These are phyloP conservation scores for Nesometra sesokonis DNA, from an alignment of 35 echinoderm and acorn worm genomes.

Conservation along the genomic window DNA sequence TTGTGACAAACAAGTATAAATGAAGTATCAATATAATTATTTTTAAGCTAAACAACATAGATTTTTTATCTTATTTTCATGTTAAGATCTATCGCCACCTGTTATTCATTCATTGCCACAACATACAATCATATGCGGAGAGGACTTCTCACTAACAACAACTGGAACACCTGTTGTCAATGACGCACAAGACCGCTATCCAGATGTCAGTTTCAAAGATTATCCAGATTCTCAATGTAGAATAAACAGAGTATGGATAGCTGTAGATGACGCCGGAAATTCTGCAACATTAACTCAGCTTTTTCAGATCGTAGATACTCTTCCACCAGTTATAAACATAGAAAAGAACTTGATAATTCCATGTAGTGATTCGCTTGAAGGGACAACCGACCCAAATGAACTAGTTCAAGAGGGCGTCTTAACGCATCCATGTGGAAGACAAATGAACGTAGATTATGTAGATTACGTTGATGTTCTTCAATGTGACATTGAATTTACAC, in stretches of 20 bases:
- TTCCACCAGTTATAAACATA: neutral
- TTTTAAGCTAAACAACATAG: no score
- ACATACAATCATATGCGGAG: slow-evolving; percentile 6
- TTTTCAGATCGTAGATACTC: neutral
- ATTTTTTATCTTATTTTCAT: no score
- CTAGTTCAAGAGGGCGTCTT: neutral
- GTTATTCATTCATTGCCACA: neutral
- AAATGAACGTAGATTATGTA: neutral
- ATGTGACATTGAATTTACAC: neutral
- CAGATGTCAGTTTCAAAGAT: neutral
- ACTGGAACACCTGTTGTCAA: slow-evolving; percentile 14
- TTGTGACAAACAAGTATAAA: no score
- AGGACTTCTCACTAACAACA: neutral
- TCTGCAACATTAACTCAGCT: neutral
- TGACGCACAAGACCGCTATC: slow-evolving; percentile 13
- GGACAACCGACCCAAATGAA: neutral
- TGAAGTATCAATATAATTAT: no score
- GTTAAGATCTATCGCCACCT: neutral
- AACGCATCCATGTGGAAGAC: neutral
- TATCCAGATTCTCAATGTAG: neutral
- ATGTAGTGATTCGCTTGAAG: slow-evolving; percentile 7
- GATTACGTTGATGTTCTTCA: neutral
- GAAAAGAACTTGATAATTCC: neutral
- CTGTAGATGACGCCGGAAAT: slow-evolving; percentile 18
- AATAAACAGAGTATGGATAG: slow-evolving; percentile 11